Evolutionary conservation across 2,113 vertebrate genomes (phyloP).

Genomic region (Leucopsar rothschildi): DNA sequence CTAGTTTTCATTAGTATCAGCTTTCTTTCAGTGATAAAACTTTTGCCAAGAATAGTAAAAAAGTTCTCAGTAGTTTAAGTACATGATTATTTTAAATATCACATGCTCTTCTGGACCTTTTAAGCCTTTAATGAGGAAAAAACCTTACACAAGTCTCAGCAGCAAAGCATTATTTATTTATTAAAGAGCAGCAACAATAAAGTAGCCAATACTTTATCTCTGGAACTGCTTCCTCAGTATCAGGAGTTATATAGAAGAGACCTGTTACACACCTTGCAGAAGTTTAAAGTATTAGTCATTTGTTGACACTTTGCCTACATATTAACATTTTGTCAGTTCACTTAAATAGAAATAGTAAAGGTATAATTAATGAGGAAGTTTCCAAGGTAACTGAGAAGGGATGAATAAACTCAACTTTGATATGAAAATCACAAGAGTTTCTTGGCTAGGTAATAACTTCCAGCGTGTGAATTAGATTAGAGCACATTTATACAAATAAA

Average conservation of each 20-base stretch:
- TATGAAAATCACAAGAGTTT: neutral
- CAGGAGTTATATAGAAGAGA: neutral
- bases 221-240: neutral
- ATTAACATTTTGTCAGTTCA: neutral
- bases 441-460: neutral
- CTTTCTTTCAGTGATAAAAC: constrained; percentile 7
- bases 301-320: neutral
- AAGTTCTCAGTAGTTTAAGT: neutral
- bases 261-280: neutral
- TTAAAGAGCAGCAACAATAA: neutral
- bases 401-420: neutral
- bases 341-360: neutral
- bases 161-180: neutral
- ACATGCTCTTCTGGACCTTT: neutral
- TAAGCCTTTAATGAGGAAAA: neutral
- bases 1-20: neutral
- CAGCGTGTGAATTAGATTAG: neutral
- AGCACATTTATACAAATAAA: neutral
- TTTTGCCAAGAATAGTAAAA: neutral
- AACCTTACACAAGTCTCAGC: neutral
- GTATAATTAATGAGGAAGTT: neutral
- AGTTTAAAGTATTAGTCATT: neutral
- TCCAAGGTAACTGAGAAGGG: neutral
- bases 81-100: neutral
- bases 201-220: neutral